Base-by-base conservation (phyloP, 2,888 invertebrate genomes). In the Polydrusus pterygomalis region DNA sequence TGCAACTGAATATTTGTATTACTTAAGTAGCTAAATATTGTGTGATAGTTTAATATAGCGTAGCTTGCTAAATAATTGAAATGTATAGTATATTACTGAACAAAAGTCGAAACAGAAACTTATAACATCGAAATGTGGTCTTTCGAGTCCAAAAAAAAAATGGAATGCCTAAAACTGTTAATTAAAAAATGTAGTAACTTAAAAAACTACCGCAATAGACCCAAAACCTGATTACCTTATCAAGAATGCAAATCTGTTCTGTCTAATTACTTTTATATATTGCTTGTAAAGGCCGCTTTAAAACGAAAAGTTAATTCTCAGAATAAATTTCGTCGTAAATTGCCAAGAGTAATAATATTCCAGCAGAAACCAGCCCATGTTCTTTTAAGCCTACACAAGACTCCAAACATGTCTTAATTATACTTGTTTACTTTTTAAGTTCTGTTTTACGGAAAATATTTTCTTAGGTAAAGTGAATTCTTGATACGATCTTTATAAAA, bases 321-420 rank as follows among this genome's bases (percentile, higher is more conserved):
- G 38, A 58, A 47, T 62, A 63, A 49, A 70, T 70, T 70, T 63
- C 43, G 3, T 60, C 34, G 58, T 70, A 70, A 70, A 70, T 70
- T 60, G 62, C 49, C 62, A 70, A 38, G 70, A 60, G 51, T 51
- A 70, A 70, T 70, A 70, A 70, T 70, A 70, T 47, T 64, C 71
- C 20, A n/a, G 63, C 20, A 13, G 63, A 54, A 71, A 67, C 54
- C 5, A 54, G 67, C 40, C 54, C 67, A 67, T 67, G 67, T 67
- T 38, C 49, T 17, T 20, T 54, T 51, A 54, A 71, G 43, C 71
- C 71, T 64, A 71, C 71, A 58, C 64, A 54, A 20, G 11, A 30
- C 64, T 18, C 71, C 54, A 71, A 64, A 51, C 71, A 63, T 64
- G 71, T 71, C 71, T 71, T 71, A 51, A 71, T 71, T 71, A 71